These are phyloP conservation scores for Dastarcus helophoroides DNA, from an alignment of 2,888 invertebrate genomes.

Conservation along the genomic window DNA sequence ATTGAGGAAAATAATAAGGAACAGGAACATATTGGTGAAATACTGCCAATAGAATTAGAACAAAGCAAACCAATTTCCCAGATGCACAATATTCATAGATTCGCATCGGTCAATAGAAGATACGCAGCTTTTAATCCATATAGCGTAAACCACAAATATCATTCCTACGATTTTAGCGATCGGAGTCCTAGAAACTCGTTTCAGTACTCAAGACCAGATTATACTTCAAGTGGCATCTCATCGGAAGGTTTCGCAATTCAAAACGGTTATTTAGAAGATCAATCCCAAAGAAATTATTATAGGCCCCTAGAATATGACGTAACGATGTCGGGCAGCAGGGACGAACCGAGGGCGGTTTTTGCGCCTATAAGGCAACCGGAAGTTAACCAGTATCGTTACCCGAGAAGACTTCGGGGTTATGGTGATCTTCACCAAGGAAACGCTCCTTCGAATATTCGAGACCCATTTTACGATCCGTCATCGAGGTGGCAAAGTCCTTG, in stretches of 20 bases:
- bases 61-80: constrained; percentile 8
- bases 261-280: constrained; percentile 6
- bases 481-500: constrained; percentile 21
- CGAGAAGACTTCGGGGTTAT: constrained; percentile 20
- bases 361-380: constrained; percentile 18
- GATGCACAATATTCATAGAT: too few species aligned
- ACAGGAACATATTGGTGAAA: constrained; percentile 36
- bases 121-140: too few species aligned
- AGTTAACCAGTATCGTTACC: constrained; percentile 17
- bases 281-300: constrained; percentile 10
- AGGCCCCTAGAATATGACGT: constrained; percentile 10
- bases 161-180: too few species aligned
- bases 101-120: too few species aligned
- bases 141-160: too few species aligned
- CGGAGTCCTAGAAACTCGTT: too few species aligned
- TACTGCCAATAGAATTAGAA: constrained; percentile 28
- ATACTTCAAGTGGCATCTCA: constrained; percentile 19
- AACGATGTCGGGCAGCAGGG: constrained; percentile 6
- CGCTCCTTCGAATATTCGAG: constrained; percentile 20
- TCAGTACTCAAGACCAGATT: constrained; percentile 19
- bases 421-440: constrained; percentile 16
- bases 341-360: constrained; percentile 15
- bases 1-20: constrained; percentile 19
- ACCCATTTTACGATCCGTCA: constrained; percentile 24
- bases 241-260: constrained; percentile 17